Percentiles rank a stretch among this genome's conserved stretches.
Evolutionary conservation across 2,888 invertebrate genomes (phyloP).

Genomic region (Aleiodes testaceus): DNA sequence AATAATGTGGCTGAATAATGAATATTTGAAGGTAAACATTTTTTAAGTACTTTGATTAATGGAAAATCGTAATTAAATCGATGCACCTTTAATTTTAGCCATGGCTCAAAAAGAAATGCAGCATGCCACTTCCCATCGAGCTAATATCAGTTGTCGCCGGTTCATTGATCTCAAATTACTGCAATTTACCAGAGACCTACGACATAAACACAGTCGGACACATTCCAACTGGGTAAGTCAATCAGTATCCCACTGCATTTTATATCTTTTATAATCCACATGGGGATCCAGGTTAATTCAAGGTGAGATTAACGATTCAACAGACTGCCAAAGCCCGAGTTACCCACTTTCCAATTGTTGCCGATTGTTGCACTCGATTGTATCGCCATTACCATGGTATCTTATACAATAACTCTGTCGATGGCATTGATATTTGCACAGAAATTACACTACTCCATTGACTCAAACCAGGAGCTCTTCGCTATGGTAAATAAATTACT

Average conservation of each 20-base stretch:
- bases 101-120: slow-evolving; percentile 76
- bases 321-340: slow-evolving; percentile 79
- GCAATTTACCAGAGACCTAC: slow-evolving; percentile 74
- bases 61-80: not conserved
- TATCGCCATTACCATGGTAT: slow-evolving; percentile 83
- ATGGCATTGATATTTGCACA: slow-evolving; percentile 87
- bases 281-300: slow-evolving; percentile 53
- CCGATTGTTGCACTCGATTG: slow-evolving; percentile 78
- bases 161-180: slow-evolving; percentile 79
- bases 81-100: slow-evolving; percentile 72
- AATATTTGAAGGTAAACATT: slow-evolving; percentile 77
- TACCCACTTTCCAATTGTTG: slow-evolving; percentile 79
- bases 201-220: slow-evolving; percentile 78
- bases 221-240: slow-evolving; percentile 80
- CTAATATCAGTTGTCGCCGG: slow-evolving; percentile 81
- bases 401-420: slow-evolving; percentile 85
- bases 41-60: not conserved
- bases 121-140: slow-evolving; percentile 84
- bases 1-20: slow-evolving; percentile 78
- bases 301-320: slow-evolving; percentile 59
- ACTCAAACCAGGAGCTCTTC: slow-evolving; percentile 85
- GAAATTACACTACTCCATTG: slow-evolving; percentile 82
- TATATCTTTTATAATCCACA: slow-evolving; percentile 22
- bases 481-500: slow-evolving; percentile 76
- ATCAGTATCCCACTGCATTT: slow-evolving; percentile 30